Base-by-base conservation (phyloP, 2,797 vertebrate species). In the Sebastes minor region DNA sequence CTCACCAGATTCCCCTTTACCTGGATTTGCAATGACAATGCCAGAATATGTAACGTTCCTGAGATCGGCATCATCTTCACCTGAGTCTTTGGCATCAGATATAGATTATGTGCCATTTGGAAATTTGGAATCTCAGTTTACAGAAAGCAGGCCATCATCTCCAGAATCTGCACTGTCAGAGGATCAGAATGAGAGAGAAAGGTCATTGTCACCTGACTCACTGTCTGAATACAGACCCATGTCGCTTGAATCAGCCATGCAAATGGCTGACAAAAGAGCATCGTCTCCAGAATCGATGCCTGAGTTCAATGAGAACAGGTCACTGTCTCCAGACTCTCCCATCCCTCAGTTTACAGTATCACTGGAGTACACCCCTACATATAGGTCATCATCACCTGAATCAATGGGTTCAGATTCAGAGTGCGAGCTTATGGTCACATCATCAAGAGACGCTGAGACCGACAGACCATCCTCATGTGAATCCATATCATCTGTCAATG, bases 271-370 rank as follows among this genome's bases (percentile, higher is more conserved):
- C 5, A 68, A 62, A 49, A 92, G 90, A 86, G 71, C 86, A 4
- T 92, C 87, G 38, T 95, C 94, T 80, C 92, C 93, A 69, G 93
- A 94, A 55, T 95, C 94, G 1, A n/a, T 88, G 76, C 49, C 33
- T 13, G 93, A 93, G 33, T 65, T 90, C 1, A 77, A 81, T 46
- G 80, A 88, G 52, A 89, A 80, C 61, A 88, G 89, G 56, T 73
- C 81, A 1, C 82, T 95, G 4, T 94, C 94, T 82, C 92, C 94
- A 59, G 94, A 94, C 82, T 94, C 93, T 5, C 91, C 94, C 4
- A 52, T 94, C 16, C 93, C 91, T 76, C 93, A 93, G 66, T 94
- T 92, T 80, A 3, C 74, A 18, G 59, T 55, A 3, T 78, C 55
- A 4, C 1, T 81, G 3, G 76, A 88, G 10, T 84, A 57, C 70